Percentiles rank a stretch among this genome's conserved stretches.
Evolutionary conservation across 2,797 vertebrate species (phyloP).

Genomic region (Melanotaenia maccullochi): DNA sequence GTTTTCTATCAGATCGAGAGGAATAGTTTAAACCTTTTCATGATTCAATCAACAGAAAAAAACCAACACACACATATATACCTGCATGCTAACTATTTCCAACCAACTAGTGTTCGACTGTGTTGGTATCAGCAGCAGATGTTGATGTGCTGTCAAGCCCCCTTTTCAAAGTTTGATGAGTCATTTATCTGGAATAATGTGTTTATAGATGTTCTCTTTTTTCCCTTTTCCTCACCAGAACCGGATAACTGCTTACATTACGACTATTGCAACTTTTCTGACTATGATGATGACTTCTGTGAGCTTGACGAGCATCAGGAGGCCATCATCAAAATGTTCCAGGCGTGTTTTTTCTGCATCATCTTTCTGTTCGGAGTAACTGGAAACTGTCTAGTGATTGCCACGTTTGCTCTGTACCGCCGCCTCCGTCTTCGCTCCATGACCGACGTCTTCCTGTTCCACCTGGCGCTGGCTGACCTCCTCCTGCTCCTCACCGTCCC

Average conservation of each 20-base stretch:
- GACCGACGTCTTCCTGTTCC: conserved; percentile 89
- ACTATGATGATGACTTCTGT: conserved; percentile 64
- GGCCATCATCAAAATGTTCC: conserved; percentile 79
- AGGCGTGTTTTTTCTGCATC: conserved; percentile 80
- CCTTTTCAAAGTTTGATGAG: neutral
- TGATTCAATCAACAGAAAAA: too few species aligned
- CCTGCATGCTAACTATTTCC: too few species aligned
- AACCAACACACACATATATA: too few species aligned
- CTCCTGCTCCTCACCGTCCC: conserved; percentile 89
- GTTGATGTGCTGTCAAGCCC: too few species aligned
- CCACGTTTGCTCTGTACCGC: conserved; percentile 83
- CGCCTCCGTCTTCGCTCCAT: conserved; percentile 78
- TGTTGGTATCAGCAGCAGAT: too few species aligned
- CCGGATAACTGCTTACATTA: neutral
- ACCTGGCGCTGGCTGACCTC: conserved; percentile 90
- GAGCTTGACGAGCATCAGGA: conserved; percentile 57
- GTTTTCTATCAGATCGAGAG: too few species aligned
- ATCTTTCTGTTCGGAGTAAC: conserved; percentile 84
- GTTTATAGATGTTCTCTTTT: neutral
- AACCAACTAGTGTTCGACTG: too few species aligned
- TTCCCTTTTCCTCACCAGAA: conserved; percentile 15
- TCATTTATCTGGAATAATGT: neutral
- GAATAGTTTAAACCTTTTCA: too few species aligned
- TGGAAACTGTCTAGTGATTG: conserved; percentile 90
- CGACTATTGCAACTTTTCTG: rapidly evolving